These are phyloP conservation scores for Seriola rivoliana DNA, from an alignment of 2,113 vertebrate species.

Conservation along the genomic window DNA sequence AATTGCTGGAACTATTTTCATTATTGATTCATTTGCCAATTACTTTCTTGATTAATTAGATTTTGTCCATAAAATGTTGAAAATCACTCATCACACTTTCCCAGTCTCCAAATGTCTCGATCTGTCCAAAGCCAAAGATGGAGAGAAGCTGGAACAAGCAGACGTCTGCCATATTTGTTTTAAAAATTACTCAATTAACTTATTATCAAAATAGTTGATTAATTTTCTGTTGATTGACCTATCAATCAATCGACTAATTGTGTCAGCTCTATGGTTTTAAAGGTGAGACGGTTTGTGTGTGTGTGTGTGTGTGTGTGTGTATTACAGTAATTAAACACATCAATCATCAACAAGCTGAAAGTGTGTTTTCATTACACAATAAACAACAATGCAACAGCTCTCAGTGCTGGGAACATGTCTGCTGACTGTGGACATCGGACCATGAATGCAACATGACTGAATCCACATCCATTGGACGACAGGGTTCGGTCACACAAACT, in stretches of 20 bases:
- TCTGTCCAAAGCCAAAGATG: too few species aligned
- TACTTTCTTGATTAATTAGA: too few species aligned
- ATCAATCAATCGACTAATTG: neutral
- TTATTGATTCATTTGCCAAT: too few species aligned
- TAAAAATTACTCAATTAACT: too few species aligned
- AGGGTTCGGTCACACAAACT: neutral
- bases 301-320: neutral
- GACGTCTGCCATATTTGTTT: too few species aligned
- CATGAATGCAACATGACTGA: neutral
- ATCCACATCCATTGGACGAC: neutral
- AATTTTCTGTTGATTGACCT: too few species aligned
- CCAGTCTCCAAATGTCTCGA: too few species aligned
- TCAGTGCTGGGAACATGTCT: neutral
- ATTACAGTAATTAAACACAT: neutral
- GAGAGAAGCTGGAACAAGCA: too few species aligned
- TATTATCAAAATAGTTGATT: too few species aligned
- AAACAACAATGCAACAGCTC: neutral
- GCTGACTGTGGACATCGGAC: neutral
- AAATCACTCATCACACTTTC: too few species aligned
- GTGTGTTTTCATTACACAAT: neutral
- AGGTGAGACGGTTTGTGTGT: neutral
- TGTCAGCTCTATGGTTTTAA: neutral
- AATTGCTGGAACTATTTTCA: too few species aligned
- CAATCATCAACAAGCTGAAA: neutral
- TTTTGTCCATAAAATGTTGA: too few species aligned